Conservation (phyloP, 2,888 invertebrate species). For the Mythimna impura region DNA sequence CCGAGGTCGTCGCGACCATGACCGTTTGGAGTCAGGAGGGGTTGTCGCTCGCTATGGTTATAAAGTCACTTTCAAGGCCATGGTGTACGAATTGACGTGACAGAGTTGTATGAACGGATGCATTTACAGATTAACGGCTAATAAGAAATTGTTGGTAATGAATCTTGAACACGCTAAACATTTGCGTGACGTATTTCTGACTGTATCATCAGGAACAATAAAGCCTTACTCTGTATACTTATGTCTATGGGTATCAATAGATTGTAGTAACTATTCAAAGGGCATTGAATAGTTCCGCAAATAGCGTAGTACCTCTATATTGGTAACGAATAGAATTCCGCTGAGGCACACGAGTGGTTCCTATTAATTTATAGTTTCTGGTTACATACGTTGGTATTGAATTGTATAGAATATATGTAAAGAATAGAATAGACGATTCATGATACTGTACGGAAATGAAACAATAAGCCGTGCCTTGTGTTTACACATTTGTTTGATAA, state of each 20-base stretch:
- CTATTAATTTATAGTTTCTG: not conserved
- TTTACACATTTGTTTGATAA: not conserved
- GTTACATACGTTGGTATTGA: not conserved
- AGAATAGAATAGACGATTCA: not conserved
- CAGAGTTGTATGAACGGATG: slow-evolving; percentile 64
- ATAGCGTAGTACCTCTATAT: slow-evolving; percentile 7
- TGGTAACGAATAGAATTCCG: slow-evolving; percentile 14
- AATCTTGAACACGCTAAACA: slow-evolving; percentile 33
- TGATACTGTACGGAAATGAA: not conserved
- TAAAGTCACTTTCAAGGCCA: slow-evolving; percentile 83
- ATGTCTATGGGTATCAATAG: not conserved
- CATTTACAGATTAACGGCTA: slow-evolving; percentile 41
- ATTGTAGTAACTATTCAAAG: slow-evolving; percentile 6
- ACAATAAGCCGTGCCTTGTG: not conserved
- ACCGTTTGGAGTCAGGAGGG: slow-evolving; percentile 79
- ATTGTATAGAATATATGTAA: not conserved
- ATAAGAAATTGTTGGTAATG: slow-evolving; percentile 30
- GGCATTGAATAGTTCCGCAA: slow-evolving; percentile 23
- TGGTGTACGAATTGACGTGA: slow-evolving; percentile 73
- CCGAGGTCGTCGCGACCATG: slow-evolving; percentile 82
- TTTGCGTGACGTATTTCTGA: slow-evolving; percentile 27
- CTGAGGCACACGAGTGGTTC: not conserved
- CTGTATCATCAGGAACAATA: not conserved
- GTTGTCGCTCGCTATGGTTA: slow-evolving; percentile 79
- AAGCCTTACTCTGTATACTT: not conserved